phyloP scores from a whole-genome alignment of 1,140 invertebrate species.

The Harpegnathos saltator region DNA sequence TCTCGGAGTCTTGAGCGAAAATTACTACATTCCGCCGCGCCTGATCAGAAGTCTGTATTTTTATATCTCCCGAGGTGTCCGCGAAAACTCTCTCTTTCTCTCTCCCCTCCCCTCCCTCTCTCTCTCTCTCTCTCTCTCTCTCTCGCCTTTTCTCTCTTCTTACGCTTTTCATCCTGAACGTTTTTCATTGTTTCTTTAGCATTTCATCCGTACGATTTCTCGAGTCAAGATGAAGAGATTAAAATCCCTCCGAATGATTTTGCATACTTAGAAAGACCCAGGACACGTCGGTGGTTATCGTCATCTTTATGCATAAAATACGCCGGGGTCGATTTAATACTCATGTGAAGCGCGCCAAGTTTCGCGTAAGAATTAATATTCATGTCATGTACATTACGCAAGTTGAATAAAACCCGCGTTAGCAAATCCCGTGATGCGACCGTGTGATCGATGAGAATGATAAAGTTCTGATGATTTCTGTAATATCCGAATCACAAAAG shows the following conservation, averaged over 20 bases:
- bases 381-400: slow-evolving; percentile 37
- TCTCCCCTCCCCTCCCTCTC: slow-evolving; percentile 14
- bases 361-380: slow-evolving; percentile 53
- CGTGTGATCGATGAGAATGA: not conserved
- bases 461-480: not conserved
- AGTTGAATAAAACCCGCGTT: slow-evolving; percentile 33
- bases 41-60: not conserved
- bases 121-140: slow-evolving; percentile 16
- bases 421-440: not conserved
- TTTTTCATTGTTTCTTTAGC: slow-evolving; percentile 48
- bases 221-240: slow-evolving; percentile 50
- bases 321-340: slow-evolving; percentile 52
- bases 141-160: too few relatives aligned
- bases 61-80: slow-evolving; percentile 29
- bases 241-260: slow-evolving; percentile 71
- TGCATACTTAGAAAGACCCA: slow-evolving; percentile 69
- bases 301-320: slow-evolving; percentile 75
- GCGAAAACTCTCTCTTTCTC: slow-evolving; percentile 19
- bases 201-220: not conserved
- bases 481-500: not conserved
- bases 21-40: not conserved
- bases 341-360: slow-evolving; percentile 33
- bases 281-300: slow-evolving; percentile 37
- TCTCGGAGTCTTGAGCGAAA: not conserved
- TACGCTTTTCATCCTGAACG: too few relatives aligned